phyloP scores from a whole-genome alignment of 2,888 invertebrate genomes.

The Acholoe squamosa region DNA sequence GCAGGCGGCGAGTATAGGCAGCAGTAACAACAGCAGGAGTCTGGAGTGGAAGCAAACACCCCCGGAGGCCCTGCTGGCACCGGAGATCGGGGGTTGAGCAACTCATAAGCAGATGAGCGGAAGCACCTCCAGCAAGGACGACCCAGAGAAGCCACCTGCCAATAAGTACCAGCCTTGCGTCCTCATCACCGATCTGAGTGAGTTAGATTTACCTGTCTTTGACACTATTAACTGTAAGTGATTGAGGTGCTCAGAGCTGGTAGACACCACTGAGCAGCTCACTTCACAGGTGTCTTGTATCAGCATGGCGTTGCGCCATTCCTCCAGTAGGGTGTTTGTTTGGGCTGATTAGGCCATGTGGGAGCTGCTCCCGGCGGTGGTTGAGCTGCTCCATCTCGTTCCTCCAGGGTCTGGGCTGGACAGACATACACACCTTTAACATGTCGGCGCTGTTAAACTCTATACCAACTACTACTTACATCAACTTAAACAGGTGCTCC shows the following conservation, averaged over 20 bases:
- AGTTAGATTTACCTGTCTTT: not conserved
- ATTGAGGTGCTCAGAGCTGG: not conserved
- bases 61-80: not conserved
- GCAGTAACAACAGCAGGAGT: not conserved
- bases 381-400: not conserved
- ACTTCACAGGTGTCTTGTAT: conserved; percentile 25
- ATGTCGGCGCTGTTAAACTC: not conserved
- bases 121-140: not conserved
- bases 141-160: not conserved
- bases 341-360: conserved; percentile 33
- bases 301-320: conserved; percentile 4
- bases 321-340: not conserved
- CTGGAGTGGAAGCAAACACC: not conserved
- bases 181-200: not conserved
- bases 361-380: not conserved
- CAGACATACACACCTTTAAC: not conserved
- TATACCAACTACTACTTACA: not conserved
- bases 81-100: not conserved
- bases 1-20: not conserved
- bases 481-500: no score
- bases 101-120: not conserved
- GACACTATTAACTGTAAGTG: no score
- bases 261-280: not conserved
- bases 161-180: not conserved
- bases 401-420: not conserved